Conservation (phyloP, 1,140 invertebrate species). For the Drosophila athabasca region DNA sequence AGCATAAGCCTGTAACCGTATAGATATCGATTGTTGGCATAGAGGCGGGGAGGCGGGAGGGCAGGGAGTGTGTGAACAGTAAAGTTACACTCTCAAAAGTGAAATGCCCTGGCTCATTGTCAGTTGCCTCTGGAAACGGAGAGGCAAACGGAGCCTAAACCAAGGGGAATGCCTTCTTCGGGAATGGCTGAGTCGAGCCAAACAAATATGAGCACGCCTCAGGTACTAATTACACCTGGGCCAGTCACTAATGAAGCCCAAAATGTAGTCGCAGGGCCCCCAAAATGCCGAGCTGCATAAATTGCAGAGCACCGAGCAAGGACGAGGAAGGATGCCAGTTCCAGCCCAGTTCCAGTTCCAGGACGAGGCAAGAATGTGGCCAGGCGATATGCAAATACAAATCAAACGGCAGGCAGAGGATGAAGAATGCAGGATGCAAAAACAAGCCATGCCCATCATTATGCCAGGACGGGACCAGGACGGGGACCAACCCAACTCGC, state of each 20-base stretch:
- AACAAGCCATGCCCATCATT: slow-evolving; percentile 68
- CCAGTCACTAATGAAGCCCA: slow-evolving; percentile 56
- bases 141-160: background rate
- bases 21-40: no score
- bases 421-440: slow-evolving; percentile 20
- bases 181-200: background rate
- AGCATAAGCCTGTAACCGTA: no score
- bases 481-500: slow-evolving; percentile 4
- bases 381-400: slow-evolving; percentile 65
- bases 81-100: no score
- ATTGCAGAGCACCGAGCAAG: slow-evolving; percentile 32
- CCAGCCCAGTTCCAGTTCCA: background rate
- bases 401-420: slow-evolving; percentile 37
- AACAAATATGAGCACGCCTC: slow-evolving; percentile 15
- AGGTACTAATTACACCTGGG: slow-evolving; percentile 58
- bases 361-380: slow-evolving; percentile 51
- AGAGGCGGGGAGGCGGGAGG: no score
- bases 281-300: slow-evolving; percentile 42
- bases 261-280: slow-evolving; percentile 41
- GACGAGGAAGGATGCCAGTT: slow-evolving; percentile 1
- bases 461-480: slow-evolving; percentile 35
- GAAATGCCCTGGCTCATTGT: no score
- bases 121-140: no score
- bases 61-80: no score
- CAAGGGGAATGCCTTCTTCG: background rate